Evolutionary conservation across 2,113 vertebrate genomes (phyloP), one percentile per base, ranked within the genome.

Genomic region (Lasiurus cinereus): DNA sequence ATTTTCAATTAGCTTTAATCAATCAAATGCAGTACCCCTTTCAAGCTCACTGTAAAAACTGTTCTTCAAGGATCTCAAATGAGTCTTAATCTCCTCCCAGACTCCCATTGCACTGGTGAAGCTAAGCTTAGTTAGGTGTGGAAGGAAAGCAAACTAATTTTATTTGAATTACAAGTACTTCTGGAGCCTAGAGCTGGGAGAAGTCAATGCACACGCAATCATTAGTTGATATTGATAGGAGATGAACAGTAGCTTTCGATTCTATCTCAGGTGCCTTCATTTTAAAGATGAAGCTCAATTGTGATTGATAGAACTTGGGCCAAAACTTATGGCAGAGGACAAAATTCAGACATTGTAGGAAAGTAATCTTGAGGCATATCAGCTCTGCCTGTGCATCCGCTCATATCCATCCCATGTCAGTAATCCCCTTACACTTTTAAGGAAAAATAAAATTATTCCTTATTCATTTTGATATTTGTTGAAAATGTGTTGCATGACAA

Each of bases 141-240:
- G 11, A 29, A 69, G 48, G 10, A 91, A 89, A 90, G 82, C 5
- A 89, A 92, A 70, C 22, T 22, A 48, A 78, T 88, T 93, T 90
- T 43, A 39, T 74, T 90, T 79, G 62, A 83, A 70, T 64, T 67
- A 72, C 9, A 54, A 88, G 39, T 87, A 15, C 2, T 69, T 22
- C 39, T 87, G 14, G 8, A 83, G 4, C 46, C 8, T 62, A 56
- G 36, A 50, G 29, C 5, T 46, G 86, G 5, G 21, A 18, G 18
- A 82, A 82, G 19, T 15, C 91, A 93, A 93, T 19, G 8, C 1
- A 43, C 5, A 15, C 33, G 50, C 39, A 56, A 46, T 15, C 15
- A 79, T 33, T 31, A 27, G 2, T 50, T 70, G 48, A 19, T 69
- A 82, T 39, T 76, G 24, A 56, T 22, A 22, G 1, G 31, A 36